phyloP scores from a whole-genome alignment of 2,113 vertebrate species.

The Dolichotis patagonum region DNA sequence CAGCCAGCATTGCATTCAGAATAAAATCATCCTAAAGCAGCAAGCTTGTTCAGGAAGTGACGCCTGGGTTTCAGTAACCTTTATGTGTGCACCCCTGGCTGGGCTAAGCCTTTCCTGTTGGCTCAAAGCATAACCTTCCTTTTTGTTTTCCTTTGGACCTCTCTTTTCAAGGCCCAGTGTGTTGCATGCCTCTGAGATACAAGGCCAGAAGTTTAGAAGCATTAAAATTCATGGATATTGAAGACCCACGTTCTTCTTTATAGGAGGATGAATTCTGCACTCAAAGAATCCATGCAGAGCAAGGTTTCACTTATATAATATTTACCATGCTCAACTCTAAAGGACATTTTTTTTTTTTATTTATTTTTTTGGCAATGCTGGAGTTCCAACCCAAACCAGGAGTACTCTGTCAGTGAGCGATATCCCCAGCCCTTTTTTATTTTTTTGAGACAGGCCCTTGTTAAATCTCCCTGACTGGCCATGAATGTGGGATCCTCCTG shows the following conservation, averaged over 20 bases:
- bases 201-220: conserved; percentile 1
- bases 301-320: conserved; percentile 32
- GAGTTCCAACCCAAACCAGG: background rate
- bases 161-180: background rate
- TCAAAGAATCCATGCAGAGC: background rate
- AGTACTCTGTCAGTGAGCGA: background rate
- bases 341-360: background rate
- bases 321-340: conserved; percentile 44
- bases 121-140: conserved; percentile 70
- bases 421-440: background rate
- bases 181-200: background rate
- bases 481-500: background rate
- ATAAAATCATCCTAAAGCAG: conserved; percentile 83
- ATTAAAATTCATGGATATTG: background rate
- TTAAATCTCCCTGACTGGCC: background rate
- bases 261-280: background rate
- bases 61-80: conserved; percentile 80
- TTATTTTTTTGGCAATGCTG: background rate
- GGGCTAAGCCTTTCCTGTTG: conserved; percentile 81
- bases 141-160: conserved; percentile 49
- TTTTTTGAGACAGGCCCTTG: background rate
- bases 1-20: conserved; percentile 75
- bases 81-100: conserved; percentile 62
- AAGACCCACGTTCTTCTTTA: background rate
- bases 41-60: conserved; percentile 78